phyloP scores from a whole-genome alignment of 2,888 invertebrate species.

The Congeria kusceri region DNA sequence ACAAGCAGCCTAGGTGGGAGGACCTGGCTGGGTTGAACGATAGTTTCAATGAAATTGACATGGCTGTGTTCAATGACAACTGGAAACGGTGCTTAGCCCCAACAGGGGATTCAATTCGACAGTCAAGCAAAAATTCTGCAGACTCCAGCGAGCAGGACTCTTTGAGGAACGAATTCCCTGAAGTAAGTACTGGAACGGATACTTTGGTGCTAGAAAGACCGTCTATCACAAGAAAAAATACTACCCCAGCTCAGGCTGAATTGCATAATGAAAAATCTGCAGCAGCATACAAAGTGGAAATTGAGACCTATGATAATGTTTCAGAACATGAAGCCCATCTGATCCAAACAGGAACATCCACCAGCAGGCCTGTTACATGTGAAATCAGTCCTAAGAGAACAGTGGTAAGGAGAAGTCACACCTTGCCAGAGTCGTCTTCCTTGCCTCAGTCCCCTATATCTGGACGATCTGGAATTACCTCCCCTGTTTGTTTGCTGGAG shows the following conservation, averaged over 20 bases:
- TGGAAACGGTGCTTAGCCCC: conserved; percentile 71
- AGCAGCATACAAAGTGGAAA: conserved; percentile 23
- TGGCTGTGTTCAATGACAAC: conserved; percentile 70
- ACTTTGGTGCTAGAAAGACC: conserved; percentile 60
- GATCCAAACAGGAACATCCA: conserved; percentile 9
- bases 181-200: conserved; percentile 60
- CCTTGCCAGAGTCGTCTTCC: conserved; percentile 42
- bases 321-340: conserved; percentile 49
- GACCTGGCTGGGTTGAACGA: conserved; percentile 73
- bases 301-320: conserved; percentile 59
- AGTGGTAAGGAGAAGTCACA: conserved; percentile 38
- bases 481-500: conserved; percentile 37
- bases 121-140: conserved; percentile 31
- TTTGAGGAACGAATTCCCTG: conserved; percentile 53
- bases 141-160: conserved; percentile 47
- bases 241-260: background rate
- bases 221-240: conserved; percentile 54
- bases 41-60: conserved; percentile 68
- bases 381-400: conserved; percentile 8
- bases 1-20: conserved; percentile 72
- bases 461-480: conserved; percentile 22
- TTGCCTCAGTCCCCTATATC: conserved; percentile 53
- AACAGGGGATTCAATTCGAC: conserved; percentile 70
- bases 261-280: conserved; percentile 7
- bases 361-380: background rate